Percentiles rank a stretch among this genome's conserved stretches.
Conservation (phyloP, 2,113 vertebrate species). For the Lophura nycthemera region DNA sequence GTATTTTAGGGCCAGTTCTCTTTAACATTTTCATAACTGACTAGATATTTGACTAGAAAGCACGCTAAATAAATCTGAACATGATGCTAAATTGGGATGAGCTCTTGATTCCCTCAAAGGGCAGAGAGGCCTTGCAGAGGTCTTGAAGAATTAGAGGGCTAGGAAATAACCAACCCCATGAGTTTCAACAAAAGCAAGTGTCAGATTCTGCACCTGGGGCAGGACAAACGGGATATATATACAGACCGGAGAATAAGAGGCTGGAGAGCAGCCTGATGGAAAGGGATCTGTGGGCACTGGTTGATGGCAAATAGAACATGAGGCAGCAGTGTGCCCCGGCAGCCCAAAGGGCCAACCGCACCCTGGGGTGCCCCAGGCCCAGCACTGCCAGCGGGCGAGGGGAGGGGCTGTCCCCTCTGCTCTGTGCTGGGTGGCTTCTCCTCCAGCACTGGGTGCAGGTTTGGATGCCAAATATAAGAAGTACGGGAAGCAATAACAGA, state of each 20-base stretch:
- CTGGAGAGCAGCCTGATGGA: no score
- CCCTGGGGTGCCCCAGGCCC: not conserved
- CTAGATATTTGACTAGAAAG: not conserved
- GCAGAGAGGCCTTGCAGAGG: not conserved
- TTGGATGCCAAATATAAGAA: not conserved
- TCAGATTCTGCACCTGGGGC: no score
- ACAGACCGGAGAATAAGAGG: no score
- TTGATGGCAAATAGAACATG: not conserved
- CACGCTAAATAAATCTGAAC: not conserved
- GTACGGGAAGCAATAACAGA: not conserved
- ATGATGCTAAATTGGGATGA: not conserved
- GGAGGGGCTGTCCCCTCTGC: not conserved
- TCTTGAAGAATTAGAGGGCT: no score
- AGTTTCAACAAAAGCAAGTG: no score
- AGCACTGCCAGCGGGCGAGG: not conserved
- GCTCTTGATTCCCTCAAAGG: not conserved
- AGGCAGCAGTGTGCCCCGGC: not conserved
- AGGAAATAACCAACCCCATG: no score
- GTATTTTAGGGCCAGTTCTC: not conserved
- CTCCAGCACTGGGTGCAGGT: not conserved
- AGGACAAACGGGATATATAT: no score
- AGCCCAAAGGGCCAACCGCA: not conserved
- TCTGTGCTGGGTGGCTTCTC: not conserved
- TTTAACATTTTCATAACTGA: not conserved
- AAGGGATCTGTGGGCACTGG: no score